phyloP scores from a whole-genome alignment of 23 tunicate species.

The Clavelina lepadiformis region DNA sequence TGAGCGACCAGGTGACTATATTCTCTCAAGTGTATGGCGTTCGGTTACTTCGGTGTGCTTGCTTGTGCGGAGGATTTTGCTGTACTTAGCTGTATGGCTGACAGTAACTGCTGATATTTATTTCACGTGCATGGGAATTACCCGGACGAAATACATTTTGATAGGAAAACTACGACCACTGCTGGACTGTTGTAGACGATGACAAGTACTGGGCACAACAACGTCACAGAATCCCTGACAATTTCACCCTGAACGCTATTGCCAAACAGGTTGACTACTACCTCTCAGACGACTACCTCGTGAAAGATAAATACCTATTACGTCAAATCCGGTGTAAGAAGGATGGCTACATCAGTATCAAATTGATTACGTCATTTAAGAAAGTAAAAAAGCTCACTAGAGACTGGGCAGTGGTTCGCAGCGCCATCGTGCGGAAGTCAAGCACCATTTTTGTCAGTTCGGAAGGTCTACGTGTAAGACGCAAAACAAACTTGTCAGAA shows the following conservation, averaged over 20 bases:
- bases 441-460: slow-evolving; percentile 54
- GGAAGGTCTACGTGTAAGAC: slow-evolving; percentile 77
- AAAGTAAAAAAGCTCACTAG: slow-evolving; percentile 88
- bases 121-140: too few relatives aligned
- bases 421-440: slow-evolving; percentile 85
- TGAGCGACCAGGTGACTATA: too few relatives aligned
- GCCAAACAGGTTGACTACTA: slow-evolving; percentile 86
- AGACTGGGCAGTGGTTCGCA: slow-evolving; percentile 88
- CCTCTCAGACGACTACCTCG: slow-evolving; percentile 89
- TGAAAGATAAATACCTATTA: slow-evolving; percentile 80
- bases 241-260: slow-evolving; percentile 25
- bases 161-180: slow-evolving; percentile 14
- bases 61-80: too few relatives aligned
- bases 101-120: too few relatives aligned
- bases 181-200: slow-evolving; percentile 54
- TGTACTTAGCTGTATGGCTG: too few relatives aligned
- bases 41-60: too few relatives aligned
- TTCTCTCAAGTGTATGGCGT: too few relatives aligned
- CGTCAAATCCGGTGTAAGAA: slow-evolving; percentile 97
- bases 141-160: too few relatives aligned
- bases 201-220: slow-evolving; percentile 35
- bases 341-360: slow-evolving; percentile 94
- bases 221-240: slow-evolving; percentile 25
- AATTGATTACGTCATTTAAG: slow-evolving; percentile 79
- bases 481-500: slow-evolving; percentile 60